Evolutionary conservation across 1,140 invertebrate genomes (phyloP).

Genomic region (Mamestra configurata): DNA sequence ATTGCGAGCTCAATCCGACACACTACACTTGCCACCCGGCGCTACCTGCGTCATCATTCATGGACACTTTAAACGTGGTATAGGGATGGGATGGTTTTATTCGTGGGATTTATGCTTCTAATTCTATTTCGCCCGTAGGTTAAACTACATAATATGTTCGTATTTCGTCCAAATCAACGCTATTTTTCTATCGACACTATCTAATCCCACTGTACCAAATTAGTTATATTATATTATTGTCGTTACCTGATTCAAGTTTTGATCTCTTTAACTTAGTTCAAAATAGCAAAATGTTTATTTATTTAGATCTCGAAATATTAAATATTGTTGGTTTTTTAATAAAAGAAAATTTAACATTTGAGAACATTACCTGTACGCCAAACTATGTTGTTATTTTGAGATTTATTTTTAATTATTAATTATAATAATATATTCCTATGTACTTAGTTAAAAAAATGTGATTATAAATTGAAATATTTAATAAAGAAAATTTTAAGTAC

Average conservation of each 20-base stretch:
- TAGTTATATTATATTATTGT: conserved; percentile 55
- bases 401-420: conserved; percentile 78
- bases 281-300: conserved; percentile 72
- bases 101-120: conserved; percentile 46
- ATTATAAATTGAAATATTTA: conserved; percentile 53
- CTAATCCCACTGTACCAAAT: conserved; percentile 62
- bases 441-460: conserved; percentile 68
- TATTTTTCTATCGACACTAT: conserved; percentile 51
- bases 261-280: conserved; percentile 84
- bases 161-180: conserved; percentile 18
- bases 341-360: conserved; percentile 57
- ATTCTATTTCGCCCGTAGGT: background rate
- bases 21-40: background rate
- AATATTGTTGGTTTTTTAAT: conserved; percentile 63
- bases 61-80: conserved; percentile 21
- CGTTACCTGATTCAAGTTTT: conserved; percentile 84
- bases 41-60: conserved; percentile 28
- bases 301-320: conserved; percentile 69
- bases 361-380: conserved; percentile 68
- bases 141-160: background rate
- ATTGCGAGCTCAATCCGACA: background rate
- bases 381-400: conserved; percentile 82
- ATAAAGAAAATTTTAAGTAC: conserved; percentile 30
- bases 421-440: conserved; percentile 66
- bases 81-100: conserved; percentile 38